Evolutionary conservation across 1,140 invertebrate species (phyloP).

Genomic region (Zelostemma sp.): DNA sequence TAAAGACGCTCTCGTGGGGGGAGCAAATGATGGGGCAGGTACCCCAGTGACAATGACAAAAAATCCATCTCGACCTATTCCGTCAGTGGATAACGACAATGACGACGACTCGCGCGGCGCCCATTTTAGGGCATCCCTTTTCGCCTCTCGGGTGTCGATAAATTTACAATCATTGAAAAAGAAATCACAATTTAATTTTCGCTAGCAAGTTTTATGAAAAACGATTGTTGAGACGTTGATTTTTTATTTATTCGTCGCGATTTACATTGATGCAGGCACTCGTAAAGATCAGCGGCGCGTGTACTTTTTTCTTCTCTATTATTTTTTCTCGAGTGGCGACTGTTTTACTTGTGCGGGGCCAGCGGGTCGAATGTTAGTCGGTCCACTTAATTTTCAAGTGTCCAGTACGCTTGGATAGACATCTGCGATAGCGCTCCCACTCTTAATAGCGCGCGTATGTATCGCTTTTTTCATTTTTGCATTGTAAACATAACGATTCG

Average conservation of each 20-base stretch:
- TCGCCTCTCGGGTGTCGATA: no score
- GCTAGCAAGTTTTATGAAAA: no score
- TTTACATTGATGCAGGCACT: conserved; percentile 4
- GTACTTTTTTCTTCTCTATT: conserved; percentile 55
- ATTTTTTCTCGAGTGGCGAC: conserved; percentile 62
- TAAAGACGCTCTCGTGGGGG: conserved; percentile 59
- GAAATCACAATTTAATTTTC: no score
- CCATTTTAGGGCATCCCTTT: conserved; percentile 12
- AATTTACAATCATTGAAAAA: neutral
- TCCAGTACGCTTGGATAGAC: conserved; percentile 41
- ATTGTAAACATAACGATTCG: no score
- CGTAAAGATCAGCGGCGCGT: conserved; percentile 58
- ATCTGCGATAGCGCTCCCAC: conserved; percentile 52
- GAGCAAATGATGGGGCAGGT: conserved; percentile 58
- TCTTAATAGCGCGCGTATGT: conserved; percentile 2
- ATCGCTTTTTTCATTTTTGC: neutral
- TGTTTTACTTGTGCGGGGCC: conserved; percentile 59
- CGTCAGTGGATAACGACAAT: conserved; percentile 28
- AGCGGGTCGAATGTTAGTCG: conserved; percentile 37
- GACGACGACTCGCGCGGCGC: neutral
- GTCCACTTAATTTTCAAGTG: conserved; percentile 64
- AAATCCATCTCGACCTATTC: conserved; percentile 29
- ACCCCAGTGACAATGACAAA: conserved; percentile 43
- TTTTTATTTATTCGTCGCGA: conserved; percentile 28
- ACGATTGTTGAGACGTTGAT: conserved; percentile 1